Base-by-base conservation (phyloP, 2,113 vertebrate genomes). In the Vidua macroura region DNA sequence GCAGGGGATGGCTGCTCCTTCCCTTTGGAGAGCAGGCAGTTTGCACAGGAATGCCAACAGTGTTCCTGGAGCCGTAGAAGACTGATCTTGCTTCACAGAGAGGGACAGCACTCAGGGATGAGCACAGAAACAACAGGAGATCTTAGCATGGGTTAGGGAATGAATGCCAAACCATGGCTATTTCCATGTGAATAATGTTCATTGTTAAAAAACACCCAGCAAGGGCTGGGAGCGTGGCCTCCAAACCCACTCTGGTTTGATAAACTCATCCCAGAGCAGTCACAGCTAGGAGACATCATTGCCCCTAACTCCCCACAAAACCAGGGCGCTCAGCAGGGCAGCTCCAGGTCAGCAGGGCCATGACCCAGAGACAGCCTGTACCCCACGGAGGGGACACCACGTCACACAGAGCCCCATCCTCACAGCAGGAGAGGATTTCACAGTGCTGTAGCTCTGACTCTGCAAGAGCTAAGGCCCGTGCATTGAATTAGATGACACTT, bases 351-450 rank as follows among this genome's bases (percentile, higher is more conserved):
- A 86, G 48, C 21, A 12, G 72, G 44, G 22, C 52, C 44, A 18
- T 13, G 48, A 48, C 33, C 31, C 43, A n/a, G 31, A 37, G 63
- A 33, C 33, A 60, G 12, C 55, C 52, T 0, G 1, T 8, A 14
- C 51, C 39, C 48, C 2, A 3, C 2, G 1, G 53, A 59, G n/a
- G 18, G 52, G 28, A 15, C 69, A 79, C 22, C 17, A 28, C 0
- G 0, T 19, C 64, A 16, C 6, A 1, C n/a, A 15, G 11, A 51
- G 75, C 28, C 67, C 70, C 0, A 0, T 52, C 27, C 80, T 21
- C 12, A 2, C 0, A 2, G 35, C 68, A 56, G 22, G 2, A 63
- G 39, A 16, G 63, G 27, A 80, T 49, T 91, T 91, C 10, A 63
- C 23, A 19, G 49, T 1, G 5, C 2, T 60, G 4, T 15, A 63